A percentile compares a stretch with the other conserved stretches of the same genome.
Conservation (phyloP, 2,113 vertebrate genomes). For the Otolemur garnettii region DNA sequence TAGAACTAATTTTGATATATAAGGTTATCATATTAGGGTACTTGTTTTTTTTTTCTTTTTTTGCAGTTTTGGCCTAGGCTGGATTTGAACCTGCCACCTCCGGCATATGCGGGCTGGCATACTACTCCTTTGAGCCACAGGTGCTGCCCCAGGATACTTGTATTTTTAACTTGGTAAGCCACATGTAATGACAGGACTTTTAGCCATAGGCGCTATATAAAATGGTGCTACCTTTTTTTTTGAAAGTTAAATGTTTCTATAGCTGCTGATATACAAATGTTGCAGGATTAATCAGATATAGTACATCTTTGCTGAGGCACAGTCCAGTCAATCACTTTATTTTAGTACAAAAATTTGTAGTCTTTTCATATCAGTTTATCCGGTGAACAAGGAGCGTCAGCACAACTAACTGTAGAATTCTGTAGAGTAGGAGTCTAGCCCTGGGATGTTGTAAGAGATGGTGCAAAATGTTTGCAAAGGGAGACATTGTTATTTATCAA, state of each 20-base stretch:
- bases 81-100: too few species aligned
- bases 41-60: background rate
- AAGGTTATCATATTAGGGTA: background rate
- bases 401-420: background rate
- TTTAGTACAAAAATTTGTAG: conserved; percentile 2
- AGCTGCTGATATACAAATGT: conserved; percentile 36
- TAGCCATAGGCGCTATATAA: background rate
- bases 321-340: background rate
- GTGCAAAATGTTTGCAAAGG: background rate
- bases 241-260: background rate
- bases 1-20: background rate
- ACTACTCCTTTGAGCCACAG: too few species aligned
- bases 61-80: too few species aligned
- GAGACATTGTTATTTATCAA: background rate
- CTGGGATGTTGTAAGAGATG: background rate
- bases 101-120: too few species aligned
- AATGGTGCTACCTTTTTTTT: background rate
- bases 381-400: background rate
- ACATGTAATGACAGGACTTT: background rate
- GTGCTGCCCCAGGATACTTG: background rate
- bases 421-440: background rate
- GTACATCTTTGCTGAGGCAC: background rate
- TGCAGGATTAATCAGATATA: background rate
- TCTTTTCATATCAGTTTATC: background rate
- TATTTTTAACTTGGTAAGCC: background rate